Conservation (phyloP, 2,888 invertebrate genomes). For the Dryadula phaetusa region DNA sequence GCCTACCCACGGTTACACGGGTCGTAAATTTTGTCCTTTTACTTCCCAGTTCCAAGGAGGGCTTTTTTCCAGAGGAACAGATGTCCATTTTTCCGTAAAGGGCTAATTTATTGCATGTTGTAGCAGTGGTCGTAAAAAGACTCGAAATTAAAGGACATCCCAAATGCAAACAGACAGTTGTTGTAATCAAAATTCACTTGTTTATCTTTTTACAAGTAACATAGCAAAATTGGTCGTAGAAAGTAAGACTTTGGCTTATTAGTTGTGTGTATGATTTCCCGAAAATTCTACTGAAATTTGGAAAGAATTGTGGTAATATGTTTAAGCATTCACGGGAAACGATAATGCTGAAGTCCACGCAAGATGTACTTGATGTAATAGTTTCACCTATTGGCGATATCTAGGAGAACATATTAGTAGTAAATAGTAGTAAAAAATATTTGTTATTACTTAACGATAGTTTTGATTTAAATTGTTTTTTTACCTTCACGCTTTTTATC, state of each 20-base stretch:
- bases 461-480: no score
- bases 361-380: no score
- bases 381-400: no score
- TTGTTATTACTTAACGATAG: no score
- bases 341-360: no score
- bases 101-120: slow-evolving; percentile 79
- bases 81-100: slow-evolving; percentile 79
- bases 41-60: slow-evolving; percentile 68
- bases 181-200: slow-evolving; percentile 52
- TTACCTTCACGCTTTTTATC: no score
- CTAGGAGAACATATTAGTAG: no score
- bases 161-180: slow-evolving; percentile 66
- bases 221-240: neutral
- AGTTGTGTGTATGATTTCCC: neutral
- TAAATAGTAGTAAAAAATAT: no score
- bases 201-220: neutral
- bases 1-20: slow-evolving; percentile 79
- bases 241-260: neutral
- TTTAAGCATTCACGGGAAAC: no score
- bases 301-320: no score
- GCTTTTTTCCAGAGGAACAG: slow-evolving; percentile 75
- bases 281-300: no score
- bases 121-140: slow-evolving; percentile 70
- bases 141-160: slow-evolving; percentile 71
- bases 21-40: slow-evolving; percentile 82